Percentiles rank a stretch among this genome's conserved stretches.
These are phyloP conservation scores for Dasyornis broadbenti DNA, from an alignment of 2,113 vertebrate species.

Conservation along the genomic window DNA sequence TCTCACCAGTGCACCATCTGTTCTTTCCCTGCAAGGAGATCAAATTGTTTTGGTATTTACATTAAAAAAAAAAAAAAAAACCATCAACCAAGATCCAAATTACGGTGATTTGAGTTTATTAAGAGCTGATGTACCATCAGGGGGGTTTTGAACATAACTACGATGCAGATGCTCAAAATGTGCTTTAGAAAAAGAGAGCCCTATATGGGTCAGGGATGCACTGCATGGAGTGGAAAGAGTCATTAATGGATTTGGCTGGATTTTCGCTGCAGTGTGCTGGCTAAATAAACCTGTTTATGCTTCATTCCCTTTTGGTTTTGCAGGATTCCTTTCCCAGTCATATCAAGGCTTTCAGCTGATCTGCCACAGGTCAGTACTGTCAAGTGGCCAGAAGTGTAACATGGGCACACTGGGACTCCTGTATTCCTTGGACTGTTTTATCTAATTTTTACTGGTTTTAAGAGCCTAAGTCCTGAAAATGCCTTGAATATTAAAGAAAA, in stretches of 20 bases:
- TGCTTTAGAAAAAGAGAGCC: background rate
- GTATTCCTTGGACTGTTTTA: background rate
- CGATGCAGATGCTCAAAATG: background rate
- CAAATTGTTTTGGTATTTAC: slow-evolving; percentile 13
- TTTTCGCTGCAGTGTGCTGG: background rate
- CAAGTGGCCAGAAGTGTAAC: background rate
- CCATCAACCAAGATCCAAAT: background rate
- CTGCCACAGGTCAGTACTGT: background rate
- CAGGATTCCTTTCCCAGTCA: background rate
- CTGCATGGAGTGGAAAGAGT: background rate
- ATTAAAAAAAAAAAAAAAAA: background rate
- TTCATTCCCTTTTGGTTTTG: background rate
- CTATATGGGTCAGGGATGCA: background rate
- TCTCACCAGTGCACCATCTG: slow-evolving; percentile 37
- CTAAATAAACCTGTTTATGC: background rate
- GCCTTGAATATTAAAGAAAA: slow-evolving; percentile 28
- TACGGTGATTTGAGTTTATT: background rate
- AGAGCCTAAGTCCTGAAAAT: background rate
- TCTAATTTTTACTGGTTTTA: background rate
- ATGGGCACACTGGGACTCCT: background rate
- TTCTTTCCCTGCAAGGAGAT: background rate
- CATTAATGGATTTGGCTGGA: background rate
- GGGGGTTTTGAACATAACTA: background rate
- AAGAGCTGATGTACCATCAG: background rate
- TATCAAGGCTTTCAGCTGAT: background rate